Evolutionary conservation across 2,888 invertebrate species (phyloP), one percentile per base, ranked within the genome.

Genomic region (Dasysyrphus tricinctus): DNA sequence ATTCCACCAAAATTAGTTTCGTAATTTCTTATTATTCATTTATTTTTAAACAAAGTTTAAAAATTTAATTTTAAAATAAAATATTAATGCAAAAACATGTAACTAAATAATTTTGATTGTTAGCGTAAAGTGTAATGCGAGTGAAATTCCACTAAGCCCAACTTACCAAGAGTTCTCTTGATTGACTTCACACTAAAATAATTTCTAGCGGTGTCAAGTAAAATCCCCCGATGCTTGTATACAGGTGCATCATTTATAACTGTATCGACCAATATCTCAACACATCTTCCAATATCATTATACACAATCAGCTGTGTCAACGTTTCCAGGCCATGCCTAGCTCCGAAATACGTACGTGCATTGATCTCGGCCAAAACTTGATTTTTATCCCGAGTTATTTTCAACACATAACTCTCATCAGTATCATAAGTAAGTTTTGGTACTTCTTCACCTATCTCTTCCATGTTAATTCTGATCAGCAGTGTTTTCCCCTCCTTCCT

Each of bases 131-230:
- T 24, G 2, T 24, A 24, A 32, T 32, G 5, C 32, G 32, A 32
- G 32, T 12, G 3, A 12, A 37, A 14, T 16, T 51, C 7, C 14
- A 4, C 56, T 19, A 32, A 14, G 29, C 4, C 6, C 32, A 34
- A 34, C 73, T 74, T 90, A 94, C 94, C 94, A 89, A 98, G 93
- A 16, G 96, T 96, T 51, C 94, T 93, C 89, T 96, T 94, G 81
- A 97, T 95, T 0, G 94, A 93, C 0, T 94, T 94, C 29, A 97
- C 93, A 12, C 95, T 94, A 88, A 96, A 94, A 91, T 94, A 98
- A 91, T 98, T 98, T 54, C 98, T 94, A 0, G 97, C 94, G 0
- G 98, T 97, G 91, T 98, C 98, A 59, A 98, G 91, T 69, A 97
- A 93, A 11, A 98, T 91, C 1, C 98, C 98, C 90, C 98, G 94